phyloP scores from a whole-genome alignment of 2,888 invertebrate genomes.

The Heliconius hortense region DNA sequence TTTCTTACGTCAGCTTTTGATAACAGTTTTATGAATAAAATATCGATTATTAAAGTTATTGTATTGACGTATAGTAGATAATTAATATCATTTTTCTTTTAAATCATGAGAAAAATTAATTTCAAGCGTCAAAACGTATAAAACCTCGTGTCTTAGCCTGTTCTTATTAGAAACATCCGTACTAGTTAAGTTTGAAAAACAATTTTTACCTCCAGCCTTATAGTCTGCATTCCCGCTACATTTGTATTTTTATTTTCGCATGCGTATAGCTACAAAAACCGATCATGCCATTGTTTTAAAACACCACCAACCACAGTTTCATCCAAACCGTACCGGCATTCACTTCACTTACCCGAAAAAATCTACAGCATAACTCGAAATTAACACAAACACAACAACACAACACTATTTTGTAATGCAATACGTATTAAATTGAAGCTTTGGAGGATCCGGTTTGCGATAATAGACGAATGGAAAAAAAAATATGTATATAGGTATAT shows the following conservation, averaged over 20 bases:
- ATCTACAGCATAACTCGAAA: slow-evolving; percentile 47
- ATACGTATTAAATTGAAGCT: slow-evolving; percentile 38
- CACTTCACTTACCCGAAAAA: slow-evolving; percentile 75
- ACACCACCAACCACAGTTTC: slow-evolving; percentile 76
- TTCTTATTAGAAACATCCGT: slow-evolving; percentile 28
- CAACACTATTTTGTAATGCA: slow-evolving; percentile 45
- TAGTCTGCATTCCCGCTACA: slow-evolving; percentile 51
- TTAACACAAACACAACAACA: slow-evolving; percentile 47
- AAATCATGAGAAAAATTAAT: background rate
- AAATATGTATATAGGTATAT: slow-evolving; percentile 47
- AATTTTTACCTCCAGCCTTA: slow-evolving; percentile 48
- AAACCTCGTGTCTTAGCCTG: background rate
- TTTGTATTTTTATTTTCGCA: slow-evolving; percentile 51
- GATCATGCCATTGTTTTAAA: slow-evolving; percentile 69
- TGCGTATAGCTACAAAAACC: slow-evolving; percentile 60
- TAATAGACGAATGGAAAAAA: slow-evolving; percentile 64
- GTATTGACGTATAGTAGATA: background rate
- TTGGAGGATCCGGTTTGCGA: slow-evolving; percentile 47
- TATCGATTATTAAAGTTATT: background rate
- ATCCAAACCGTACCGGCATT: slow-evolving; percentile 62
- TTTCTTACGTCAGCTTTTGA: background rate
- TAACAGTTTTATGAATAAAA: background rate
- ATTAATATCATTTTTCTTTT: background rate
- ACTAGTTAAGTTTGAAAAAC: slow-evolving; percentile 33
- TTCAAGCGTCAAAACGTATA: background rate